Base-by-base conservation (phyloP, 2,113 vertebrate species). In the Thinocorus orbignyianus region DNA sequence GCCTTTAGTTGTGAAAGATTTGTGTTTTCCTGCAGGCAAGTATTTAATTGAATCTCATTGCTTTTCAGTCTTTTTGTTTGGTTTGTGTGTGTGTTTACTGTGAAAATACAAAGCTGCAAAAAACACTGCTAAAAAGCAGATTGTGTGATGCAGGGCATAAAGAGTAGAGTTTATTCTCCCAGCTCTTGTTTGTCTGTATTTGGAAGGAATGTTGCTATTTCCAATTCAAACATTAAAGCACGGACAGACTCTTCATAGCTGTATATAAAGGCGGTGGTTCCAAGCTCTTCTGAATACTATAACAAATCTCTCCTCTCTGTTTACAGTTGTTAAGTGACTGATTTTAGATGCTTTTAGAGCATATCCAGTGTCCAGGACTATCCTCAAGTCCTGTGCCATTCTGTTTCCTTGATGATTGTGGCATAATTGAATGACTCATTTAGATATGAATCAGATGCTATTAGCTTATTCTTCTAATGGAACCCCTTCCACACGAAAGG, bases 381-480 rank as follows among this genome's bases (percentile, higher is more conserved):
- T 39, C 19, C 15, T 66, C 16, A 61, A 42, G 18, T 44, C 33
- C 31, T 55, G 48, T 18, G 12, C 26, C 46, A 39, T 86, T 66
- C 24, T 90, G 25, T 52, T 54, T 46, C 39, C n/a, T 69, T 78
- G 65, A 48, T 62, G 17, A 26, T 82, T 0, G 0, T 35, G 25
- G 7, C 9, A 60, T 72, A 76, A 88, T 81, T 88, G 58, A 66
- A 86, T 85, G 49, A 65, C 37, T 70, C n/a, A 65, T 90, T 93
- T 90, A 88, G 41, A 39, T 88, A 52, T 77, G 87, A 93, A 87
- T 93, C 66, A 88, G 64, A 57, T 60, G n/a, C 10, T 77, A 49
- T 93, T 85, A 89, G 41, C 73, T 92, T 93, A 49, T 90, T 92
- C 86, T 83, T 84, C 52, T 93, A 90, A 87, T 72, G 90, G 90